phyloP scores from a whole-genome alignment of 2,888 invertebrate genomes.

The Sinotaia quadrata region DNA sequence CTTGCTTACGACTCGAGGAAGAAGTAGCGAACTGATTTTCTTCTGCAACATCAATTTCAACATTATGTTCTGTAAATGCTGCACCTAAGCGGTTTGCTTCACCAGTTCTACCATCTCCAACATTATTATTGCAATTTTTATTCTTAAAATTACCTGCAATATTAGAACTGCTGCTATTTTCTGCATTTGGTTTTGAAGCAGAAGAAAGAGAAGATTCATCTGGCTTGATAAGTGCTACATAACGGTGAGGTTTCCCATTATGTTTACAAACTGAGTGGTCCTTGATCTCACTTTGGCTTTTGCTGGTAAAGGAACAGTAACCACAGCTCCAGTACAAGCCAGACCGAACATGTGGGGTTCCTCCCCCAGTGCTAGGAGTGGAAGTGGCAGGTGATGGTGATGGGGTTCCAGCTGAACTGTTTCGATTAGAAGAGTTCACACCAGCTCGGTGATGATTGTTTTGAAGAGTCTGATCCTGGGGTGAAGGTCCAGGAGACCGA shows the following conservation, averaged over 20 bases:
- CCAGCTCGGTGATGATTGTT: not conserved
- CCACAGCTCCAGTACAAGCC: slow-evolving; percentile 62
- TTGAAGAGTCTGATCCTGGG: too few species aligned
- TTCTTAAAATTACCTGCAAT: not conserved
- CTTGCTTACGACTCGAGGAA: not conserved
- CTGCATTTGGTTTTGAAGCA: not conserved
- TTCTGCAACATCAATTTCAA: too few species aligned
- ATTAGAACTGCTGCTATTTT: not conserved
- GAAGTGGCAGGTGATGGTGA: slow-evolving; percentile 18
- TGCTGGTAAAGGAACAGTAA: slow-evolving; percentile 58
- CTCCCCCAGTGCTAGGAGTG: slow-evolving; percentile 3
- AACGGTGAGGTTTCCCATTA: slow-evolving; percentile 54
- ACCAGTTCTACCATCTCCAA: not conserved
- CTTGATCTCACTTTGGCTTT: slow-evolving; percentile 56
- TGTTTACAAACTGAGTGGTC: slow-evolving; percentile 54
- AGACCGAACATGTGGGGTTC: slow-evolving; percentile 35
- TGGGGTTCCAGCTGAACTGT: not conserved
- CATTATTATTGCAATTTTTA: not conserved
- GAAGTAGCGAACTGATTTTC: not conserved
- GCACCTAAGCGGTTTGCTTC: not conserved
- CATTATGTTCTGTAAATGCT: too few species aligned
- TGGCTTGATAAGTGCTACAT: slow-evolving; percentile 44
- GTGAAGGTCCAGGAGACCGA: not conserved
- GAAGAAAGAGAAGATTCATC: slow-evolving; percentile 8
- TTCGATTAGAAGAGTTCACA: not conserved